Evolutionary conservation across 2,113 vertebrate species (phyloP).

Genomic region (Myotis davidii): DNA sequence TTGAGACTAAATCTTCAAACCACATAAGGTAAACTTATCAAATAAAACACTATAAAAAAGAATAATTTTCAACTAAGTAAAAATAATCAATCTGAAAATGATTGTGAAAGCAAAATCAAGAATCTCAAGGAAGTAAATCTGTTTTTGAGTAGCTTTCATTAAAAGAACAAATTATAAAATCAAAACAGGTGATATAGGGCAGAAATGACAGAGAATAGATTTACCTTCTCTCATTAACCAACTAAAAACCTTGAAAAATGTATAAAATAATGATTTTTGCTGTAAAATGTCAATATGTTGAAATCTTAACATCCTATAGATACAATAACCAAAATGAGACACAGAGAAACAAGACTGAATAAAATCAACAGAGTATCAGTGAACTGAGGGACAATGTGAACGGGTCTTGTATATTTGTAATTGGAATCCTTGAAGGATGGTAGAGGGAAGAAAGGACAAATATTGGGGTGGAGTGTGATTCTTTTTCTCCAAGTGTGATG

Average conservation of each 20-base stretch:
- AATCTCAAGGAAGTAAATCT: background rate
- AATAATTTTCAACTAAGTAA: background rate
- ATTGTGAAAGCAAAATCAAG: background rate
- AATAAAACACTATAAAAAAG: background rate
- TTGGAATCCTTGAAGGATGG: background rate
- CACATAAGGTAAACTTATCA: background rate
- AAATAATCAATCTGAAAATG: background rate
- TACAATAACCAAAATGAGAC: background rate
- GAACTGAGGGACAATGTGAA: background rate
- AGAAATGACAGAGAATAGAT: background rate
- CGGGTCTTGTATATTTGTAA: background rate
- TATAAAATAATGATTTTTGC: background rate
- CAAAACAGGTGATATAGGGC: background rate
- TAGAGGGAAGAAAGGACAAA: background rate
- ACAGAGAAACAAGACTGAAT: background rate
- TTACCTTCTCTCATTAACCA: background rate
- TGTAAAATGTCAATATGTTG: background rate
- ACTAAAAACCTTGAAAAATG: background rate
- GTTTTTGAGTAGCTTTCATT: background rate
- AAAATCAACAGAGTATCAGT: background rate
- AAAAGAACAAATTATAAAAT: background rate
- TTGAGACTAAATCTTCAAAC: background rate
- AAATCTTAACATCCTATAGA: background rate
- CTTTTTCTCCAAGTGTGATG: background rate
- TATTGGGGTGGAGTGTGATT: background rate